Percentiles rank a stretch among this genome's conserved stretches.
These are phyloP conservation scores for Deilephila elpenor DNA, from an alignment of 2,888 invertebrate species.

Conservation along the genomic window DNA sequence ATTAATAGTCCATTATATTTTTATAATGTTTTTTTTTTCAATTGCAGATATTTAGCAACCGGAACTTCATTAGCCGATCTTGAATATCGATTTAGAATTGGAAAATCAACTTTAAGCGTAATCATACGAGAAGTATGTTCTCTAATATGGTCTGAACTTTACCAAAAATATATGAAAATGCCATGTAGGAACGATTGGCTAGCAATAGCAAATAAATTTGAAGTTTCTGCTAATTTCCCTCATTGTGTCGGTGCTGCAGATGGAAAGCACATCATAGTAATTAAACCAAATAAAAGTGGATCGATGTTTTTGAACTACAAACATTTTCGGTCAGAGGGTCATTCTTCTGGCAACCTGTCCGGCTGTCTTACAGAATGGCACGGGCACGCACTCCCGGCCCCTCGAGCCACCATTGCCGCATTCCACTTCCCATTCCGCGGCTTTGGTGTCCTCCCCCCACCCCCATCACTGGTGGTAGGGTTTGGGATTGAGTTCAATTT, in stretches of 20 bases:
- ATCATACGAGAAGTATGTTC: slow-evolving; percentile 29
- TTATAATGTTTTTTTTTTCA: slow-evolving; percentile 5
- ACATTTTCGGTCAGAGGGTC: too few relatives aligned
- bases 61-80: neutral
- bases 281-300: slow-evolving; percentile 31
- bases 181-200: slow-evolving; percentile 25
- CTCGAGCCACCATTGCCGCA: too few relatives aligned
- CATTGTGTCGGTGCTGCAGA: slow-evolving; percentile 32
- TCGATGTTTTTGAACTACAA: slow-evolving; percentile 35
- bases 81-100: slow-evolving; percentile 31
- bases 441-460: too few relatives aligned
- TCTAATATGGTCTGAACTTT: slow-evolving; percentile 31
- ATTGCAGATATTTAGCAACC: slow-evolving; percentile 10
- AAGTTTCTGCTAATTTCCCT: slow-evolving; percentile 26
- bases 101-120: slow-evolving; percentile 32
- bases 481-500: too few relatives aligned
- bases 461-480: too few relatives aligned
- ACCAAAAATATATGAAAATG: slow-evolving; percentile 28
- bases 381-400: too few relatives aligned
- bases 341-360: too few relatives aligned
- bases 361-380: too few relatives aligned
- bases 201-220: slow-evolving; percentile 27
- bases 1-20: slow-evolving; percentile 12
- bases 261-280: slow-evolving; percentile 32
- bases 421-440: too few relatives aligned